These are phyloP conservation scores for Pardalotus punctatus DNA, from an alignment of 2,113 vertebrate genomes.

Conservation along the genomic window DNA sequence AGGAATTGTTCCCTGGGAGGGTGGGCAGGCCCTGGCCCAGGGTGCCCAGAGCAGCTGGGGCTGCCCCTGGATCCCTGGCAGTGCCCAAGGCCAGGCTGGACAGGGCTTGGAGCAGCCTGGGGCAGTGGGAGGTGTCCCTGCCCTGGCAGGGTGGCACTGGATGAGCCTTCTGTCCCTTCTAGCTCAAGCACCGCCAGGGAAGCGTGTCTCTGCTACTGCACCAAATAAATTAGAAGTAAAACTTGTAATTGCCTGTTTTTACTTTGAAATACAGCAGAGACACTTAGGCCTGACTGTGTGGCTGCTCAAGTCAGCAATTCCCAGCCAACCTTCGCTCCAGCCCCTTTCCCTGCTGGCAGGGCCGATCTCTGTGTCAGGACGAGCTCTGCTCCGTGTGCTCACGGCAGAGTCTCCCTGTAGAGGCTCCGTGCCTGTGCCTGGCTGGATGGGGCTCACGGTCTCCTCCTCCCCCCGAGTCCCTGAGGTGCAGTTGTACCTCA, in stretches of 20 bases:
- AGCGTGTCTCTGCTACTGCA: background rate
- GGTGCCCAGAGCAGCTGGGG: background rate
- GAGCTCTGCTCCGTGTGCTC: accelerated
- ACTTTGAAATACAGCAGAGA: background rate
- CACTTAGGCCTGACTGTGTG: background rate
- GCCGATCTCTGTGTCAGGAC: background rate
- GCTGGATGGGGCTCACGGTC: background rate
- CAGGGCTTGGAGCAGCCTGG: accelerated
- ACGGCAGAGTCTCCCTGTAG: accelerated
- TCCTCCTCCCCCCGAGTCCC: background rate
- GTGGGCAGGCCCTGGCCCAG: background rate
- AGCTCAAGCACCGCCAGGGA: background rate
- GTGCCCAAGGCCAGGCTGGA: background rate
- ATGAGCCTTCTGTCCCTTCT: background rate
- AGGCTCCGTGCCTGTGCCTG: background rate
- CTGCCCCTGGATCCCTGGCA: background rate
- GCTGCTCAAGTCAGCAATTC: background rate
- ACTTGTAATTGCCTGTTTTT: accelerated
- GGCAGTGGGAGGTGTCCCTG: background rate
- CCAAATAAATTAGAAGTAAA: background rate
- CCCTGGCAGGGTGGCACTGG: too few relatives aligned
- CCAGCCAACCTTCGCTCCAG: background rate
- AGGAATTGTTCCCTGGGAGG: background rate
- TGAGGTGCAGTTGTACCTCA: background rate
- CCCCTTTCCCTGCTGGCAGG: background rate